Base-by-base conservation (phyloP, 2,888 invertebrate genomes). In the Lasioglossum lativentre region DNA sequence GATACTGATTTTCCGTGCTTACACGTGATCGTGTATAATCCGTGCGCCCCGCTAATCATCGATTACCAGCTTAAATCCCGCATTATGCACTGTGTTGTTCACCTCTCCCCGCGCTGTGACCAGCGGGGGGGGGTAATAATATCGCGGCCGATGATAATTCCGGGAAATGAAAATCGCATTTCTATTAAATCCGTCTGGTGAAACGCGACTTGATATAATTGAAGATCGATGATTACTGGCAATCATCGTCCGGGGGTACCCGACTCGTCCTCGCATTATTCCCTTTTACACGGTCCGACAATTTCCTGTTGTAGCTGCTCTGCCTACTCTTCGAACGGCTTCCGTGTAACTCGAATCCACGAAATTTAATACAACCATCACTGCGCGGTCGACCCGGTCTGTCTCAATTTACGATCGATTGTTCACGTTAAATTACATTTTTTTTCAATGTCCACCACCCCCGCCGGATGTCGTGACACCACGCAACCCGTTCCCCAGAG, bases 291-390 rank as follows among this genome's bases (percentile, higher is more conserved):
- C 42, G 73, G 59, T 12, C 83, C 74, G 83, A 71, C 83, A 90
- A 90, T 90, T 90, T 90, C 89, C 90, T 86, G 89, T 83, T 68
- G 83, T 68, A 56, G 72, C 80, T 74, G 72, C 80, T 74, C 78
- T 27, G 56, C 45, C 71, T 47, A 73, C 63, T 10, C 34, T 4
- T 80, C 45, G 52, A 86, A 79, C n/a, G 89, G 87, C 88, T 90
- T 89, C 89, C 63, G 78, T 79, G 74, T 72, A 80, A 84, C 77
- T 89, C 82, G 77, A 82, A 81, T 75, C 78, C 80, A 80, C 70
- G 71, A 87, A 90, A 90, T 86, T 86, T 84, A 82, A 89, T 84
- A 81, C 68, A 38, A 23, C 34, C 4, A 1, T 56, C 72, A 3
- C 34, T 3, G 34, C 23, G 16, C 68, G 52, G 27, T 56, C 16